Conservation (phyloP, 2,797 vertebrate species). For the Pseudochaenichthys georgianus region DNA sequence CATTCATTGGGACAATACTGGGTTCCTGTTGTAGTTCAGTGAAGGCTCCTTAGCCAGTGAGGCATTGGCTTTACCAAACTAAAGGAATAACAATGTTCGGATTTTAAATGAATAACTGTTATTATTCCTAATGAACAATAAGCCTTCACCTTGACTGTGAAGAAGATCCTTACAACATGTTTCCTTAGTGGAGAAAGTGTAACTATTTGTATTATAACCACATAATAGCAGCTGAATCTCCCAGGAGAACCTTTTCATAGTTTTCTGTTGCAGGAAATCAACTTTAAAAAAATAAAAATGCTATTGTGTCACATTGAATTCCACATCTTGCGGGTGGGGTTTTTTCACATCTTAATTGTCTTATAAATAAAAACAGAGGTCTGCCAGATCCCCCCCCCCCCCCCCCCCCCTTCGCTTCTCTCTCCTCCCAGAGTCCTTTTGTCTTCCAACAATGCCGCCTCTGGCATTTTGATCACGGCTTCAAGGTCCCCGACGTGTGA, state of each 20-base stretch:
- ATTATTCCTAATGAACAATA: neutral
- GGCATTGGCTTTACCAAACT: neutral
- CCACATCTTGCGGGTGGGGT: slow-evolving; percentile 1
- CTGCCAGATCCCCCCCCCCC: slow-evolving; percentile 1
- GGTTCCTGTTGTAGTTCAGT: no score
- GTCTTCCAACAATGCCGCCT: slow-evolving; percentile 36
- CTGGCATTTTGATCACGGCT: slow-evolving; percentile 55
- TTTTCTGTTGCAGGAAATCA: slow-evolving; percentile 46
- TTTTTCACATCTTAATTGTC: slow-evolving; percentile 11
- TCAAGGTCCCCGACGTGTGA: slow-evolving; percentile 42
- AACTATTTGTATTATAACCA: slow-evolving; percentile 30
- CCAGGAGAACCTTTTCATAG: slow-evolving; percentile 16
- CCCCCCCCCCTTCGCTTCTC: slow-evolving; percentile 1
- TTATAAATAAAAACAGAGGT: slow-evolving; percentile 21
- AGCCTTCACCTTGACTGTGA: slow-evolving; percentile 18
- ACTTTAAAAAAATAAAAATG: neutral
- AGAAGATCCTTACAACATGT: neutral
- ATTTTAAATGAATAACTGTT: neutral
- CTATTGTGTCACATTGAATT: slow-evolving; percentile 26
- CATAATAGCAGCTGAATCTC: slow-evolving; percentile 12
- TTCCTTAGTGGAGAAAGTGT: neutral
- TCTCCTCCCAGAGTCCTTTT: slow-evolving; percentile 32
- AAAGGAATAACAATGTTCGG: neutral
- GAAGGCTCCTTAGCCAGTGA: neutral
- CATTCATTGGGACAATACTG: no score